Conservation (phyloP, 2,113 vertebrate species). For the Hystrix brachyura region DNA sequence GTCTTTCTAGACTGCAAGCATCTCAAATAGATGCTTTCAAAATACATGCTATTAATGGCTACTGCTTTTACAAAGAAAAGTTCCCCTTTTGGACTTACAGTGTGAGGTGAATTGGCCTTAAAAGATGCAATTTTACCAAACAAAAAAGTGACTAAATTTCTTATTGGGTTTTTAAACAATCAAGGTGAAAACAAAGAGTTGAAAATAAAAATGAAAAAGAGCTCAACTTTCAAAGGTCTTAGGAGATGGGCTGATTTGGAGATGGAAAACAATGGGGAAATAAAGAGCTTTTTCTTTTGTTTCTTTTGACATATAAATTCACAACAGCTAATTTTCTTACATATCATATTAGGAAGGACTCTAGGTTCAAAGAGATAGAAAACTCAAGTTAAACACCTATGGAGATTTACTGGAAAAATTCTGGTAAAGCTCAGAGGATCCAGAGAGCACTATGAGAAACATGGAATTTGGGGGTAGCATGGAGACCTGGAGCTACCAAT, state of each 20-base stretch:
- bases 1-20: conserved; percentile 50
- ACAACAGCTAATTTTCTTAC: background rate
- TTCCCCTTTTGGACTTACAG: conserved; percentile 22
- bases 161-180: conserved; percentile 59
- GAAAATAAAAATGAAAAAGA: conserved; percentile 44
- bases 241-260: background rate
- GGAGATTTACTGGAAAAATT: background rate
- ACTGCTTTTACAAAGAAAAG: conserved; percentile 54
- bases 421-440: background rate
- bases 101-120: conserved; percentile 49
- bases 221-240: conserved; percentile 18
- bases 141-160: conserved; percentile 63
- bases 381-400: conserved; percentile 48
- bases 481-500: background rate
- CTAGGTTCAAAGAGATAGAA: conserved; percentile 36
- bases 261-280: background rate
- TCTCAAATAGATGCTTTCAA: conserved; percentile 60
- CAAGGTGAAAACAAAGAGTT: conserved; percentile 44
- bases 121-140: conserved; percentile 67
- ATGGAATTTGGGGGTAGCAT: background rate
- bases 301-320: background rate
- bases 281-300: background rate
- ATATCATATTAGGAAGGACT: background rate
- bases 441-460: background rate
- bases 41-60: conserved; percentile 66